Percentiles rank a stretch among this genome's conserved stretches.
Conservation (phyloP, 2,888 invertebrate species). For the Psylliodes chrysocephalus region DNA sequence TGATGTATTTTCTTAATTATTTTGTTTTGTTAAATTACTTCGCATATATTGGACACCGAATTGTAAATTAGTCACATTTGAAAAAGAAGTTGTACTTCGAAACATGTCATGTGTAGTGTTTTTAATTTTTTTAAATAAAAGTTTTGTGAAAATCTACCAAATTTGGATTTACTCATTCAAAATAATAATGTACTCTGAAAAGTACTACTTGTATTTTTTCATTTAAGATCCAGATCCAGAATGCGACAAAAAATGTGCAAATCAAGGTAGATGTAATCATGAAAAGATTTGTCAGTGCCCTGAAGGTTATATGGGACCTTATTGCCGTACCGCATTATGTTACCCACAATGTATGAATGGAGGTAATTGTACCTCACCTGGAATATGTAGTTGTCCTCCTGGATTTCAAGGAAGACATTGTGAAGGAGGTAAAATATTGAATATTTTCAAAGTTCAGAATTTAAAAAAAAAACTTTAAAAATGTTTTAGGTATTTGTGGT, state of each 20-base stretch:
- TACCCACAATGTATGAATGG: constrained; percentile 95
- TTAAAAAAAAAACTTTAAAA: too few relatives aligned
- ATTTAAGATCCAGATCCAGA: constrained; percentile 84
- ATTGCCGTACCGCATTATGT: constrained; percentile 88
- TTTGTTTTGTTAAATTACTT: too few relatives aligned
- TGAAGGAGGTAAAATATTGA: constrained; percentile 44
- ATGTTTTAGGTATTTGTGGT: constrained; percentile 82
- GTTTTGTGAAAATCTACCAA: too few relatives aligned
- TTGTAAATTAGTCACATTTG: too few relatives aligned
- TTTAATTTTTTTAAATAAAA: too few relatives aligned
- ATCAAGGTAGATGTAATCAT: constrained; percentile 85
- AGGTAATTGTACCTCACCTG: constrained; percentile 90
- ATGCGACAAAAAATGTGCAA: constrained; percentile 87
- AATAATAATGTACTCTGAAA: too few relatives aligned
- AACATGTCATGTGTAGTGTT: too few relatives aligned
- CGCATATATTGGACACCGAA: too few relatives aligned
- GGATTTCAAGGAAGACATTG: constrained; percentile 83
- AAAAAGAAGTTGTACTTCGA: too few relatives aligned
- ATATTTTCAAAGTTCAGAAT: too few relatives aligned
- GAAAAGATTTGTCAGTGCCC: constrained; percentile 89
- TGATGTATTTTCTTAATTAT: too few relatives aligned
- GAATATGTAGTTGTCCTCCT: constrained; percentile 86
- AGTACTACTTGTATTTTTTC: constrained; percentile 57
- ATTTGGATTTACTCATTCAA: too few relatives aligned
- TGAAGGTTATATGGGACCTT: constrained; percentile 90